Evolutionary conservation across 2,888 invertebrate species (phyloP).

Genomic region (Xestoiulus laeticollis): DNA sequence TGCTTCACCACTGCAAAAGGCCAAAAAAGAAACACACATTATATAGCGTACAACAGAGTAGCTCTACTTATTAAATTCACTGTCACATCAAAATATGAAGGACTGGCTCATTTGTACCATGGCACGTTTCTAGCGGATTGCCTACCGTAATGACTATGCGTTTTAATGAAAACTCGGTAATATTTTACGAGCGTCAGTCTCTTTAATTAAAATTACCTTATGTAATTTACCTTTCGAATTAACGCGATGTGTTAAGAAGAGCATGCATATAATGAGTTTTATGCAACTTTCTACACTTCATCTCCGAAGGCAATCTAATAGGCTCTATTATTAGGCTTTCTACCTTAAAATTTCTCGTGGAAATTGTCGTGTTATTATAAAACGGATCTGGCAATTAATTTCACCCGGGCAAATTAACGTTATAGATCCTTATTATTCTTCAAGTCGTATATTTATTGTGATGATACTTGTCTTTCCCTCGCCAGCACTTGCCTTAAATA

Average conservation of each 20-base stretch:
- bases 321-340: not conserved
- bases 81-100: not conserved
- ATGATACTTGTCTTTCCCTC: no score
- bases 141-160: not conserved
- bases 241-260: not conserved
- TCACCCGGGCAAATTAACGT: not conserved
- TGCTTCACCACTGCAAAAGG: slow-evolving; percentile 50
- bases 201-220: not conserved
- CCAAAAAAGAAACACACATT: not conserved
- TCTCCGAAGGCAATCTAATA: not conserved
- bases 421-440: not conserved
- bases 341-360: not conserved
- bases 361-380: not conserved
- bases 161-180: not conserved
- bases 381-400: not conserved
- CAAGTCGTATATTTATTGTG: no score
- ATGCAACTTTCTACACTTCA: not conserved
- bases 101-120: not conserved
- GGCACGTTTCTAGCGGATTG: not conserved
- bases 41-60: not conserved
- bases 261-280: slow-evolving; percentile 10
- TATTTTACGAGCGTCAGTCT: slow-evolving; percentile 16
- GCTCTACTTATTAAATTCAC: not conserved
- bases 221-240: slow-evolving; percentile 19
- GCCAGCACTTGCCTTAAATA: no score